Conservation (phyloP, 1,140 invertebrate genomes). For the Asbolus verrucosus region DNA sequence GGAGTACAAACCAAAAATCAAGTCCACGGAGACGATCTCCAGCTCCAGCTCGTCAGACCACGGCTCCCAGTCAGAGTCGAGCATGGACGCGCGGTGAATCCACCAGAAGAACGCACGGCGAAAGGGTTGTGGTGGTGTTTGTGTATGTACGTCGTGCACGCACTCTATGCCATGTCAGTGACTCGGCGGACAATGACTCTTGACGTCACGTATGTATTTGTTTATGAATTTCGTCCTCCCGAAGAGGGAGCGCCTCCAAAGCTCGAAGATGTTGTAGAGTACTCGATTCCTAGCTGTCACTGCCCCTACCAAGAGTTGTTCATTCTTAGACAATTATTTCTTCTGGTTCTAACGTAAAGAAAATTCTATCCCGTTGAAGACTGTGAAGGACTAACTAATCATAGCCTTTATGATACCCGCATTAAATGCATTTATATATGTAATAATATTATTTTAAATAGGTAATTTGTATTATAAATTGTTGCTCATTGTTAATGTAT, state of each 20-base stretch:
- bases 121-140: background rate
- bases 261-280: slow-evolving; percentile 22
- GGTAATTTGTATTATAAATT: slow-evolving; percentile 49
- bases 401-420: slow-evolving; percentile 37
- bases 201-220: slow-evolving; percentile 43
- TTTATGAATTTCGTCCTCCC: slow-evolving; percentile 2
- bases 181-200: slow-evolving; percentile 51
- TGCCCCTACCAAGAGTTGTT: slow-evolving; percentile 49
- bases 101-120: background rate
- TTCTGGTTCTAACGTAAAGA: slow-evolving; percentile 19
- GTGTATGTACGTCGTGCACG: background rate
- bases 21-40: slow-evolving; percentile 69
- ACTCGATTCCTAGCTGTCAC: slow-evolving; percentile 47
- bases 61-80: slow-evolving; percentile 74
- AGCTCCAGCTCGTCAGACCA: slow-evolving; percentile 73
- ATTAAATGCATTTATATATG: slow-evolving; percentile 55
- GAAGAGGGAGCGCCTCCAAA: slow-evolving; percentile 1
- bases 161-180: slow-evolving; percentile 47
- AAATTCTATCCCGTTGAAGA: slow-evolving; percentile 37
- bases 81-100: slow-evolving; percentile 70
- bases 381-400: slow-evolving; percentile 41
- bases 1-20: slow-evolving; percentile 92
- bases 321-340: slow-evolving; percentile 32
- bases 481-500: slow-evolving; percentile 52
- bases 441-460: slow-evolving; percentile 38